These are phyloP conservation scores for Emydura subglobosa DNA, from an alignment of 2,113 vertebrate genomes.

Conservation along the genomic window DNA sequence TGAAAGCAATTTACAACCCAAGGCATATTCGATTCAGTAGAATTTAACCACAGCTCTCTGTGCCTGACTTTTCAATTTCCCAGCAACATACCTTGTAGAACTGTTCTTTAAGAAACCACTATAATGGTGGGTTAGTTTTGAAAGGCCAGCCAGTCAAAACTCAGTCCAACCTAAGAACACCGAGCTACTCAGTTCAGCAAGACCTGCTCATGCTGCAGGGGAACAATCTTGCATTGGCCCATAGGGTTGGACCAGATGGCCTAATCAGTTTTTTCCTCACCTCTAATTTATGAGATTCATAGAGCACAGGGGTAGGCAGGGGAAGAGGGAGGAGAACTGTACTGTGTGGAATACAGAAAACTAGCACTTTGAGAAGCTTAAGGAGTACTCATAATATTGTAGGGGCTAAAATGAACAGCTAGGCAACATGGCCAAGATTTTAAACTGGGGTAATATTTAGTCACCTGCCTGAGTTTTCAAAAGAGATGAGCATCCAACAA, in stretches of 20 bases:
- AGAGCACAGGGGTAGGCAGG: too few relatives aligned
- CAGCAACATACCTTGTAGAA: accelerated
- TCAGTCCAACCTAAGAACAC: neutral
- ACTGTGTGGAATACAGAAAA: neutral
- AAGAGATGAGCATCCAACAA: neutral
- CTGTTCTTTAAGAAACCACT: accelerated
- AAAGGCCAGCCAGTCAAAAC: accelerated
- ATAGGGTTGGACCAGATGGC: accelerated
- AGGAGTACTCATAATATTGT: neutral
- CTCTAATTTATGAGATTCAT: neutral
- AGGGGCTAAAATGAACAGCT: neutral
- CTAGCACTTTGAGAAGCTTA: neutral
- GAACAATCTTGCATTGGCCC: neutral
- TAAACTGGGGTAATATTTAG: neutral
- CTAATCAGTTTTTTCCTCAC: neutral
- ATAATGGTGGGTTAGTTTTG: accelerated
- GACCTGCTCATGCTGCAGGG: accelerated
- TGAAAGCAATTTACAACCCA: neutral
- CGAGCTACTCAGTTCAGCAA: neutral
- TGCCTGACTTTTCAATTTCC: neutral
- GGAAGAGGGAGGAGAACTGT: too few relatives aligned
- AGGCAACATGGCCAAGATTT: neutral
- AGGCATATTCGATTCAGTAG: neutral
- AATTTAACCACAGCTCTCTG: neutral
- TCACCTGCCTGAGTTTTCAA: neutral